Conservation (phyloP, 2,888 invertebrate species). For the Coenonympha arcania region DNA sequence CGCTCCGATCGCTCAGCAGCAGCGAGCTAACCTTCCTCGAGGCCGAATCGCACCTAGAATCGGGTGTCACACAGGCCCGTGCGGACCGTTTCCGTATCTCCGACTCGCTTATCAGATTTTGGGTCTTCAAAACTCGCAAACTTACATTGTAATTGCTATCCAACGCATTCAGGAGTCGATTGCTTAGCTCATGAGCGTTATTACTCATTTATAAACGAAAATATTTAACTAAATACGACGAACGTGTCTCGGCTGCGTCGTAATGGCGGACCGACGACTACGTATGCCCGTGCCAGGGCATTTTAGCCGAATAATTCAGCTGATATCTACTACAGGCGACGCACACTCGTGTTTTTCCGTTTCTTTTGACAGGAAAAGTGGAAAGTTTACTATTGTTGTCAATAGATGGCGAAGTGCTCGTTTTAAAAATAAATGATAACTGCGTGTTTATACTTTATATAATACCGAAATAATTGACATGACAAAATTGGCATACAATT, state of each 20-base stretch:
- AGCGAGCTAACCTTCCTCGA: constrained; percentile 55
- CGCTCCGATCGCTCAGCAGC: constrained; percentile 40
- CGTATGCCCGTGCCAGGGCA: constrained; percentile 76
- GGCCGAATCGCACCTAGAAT: constrained; percentile 62
- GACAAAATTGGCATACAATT: not conserved
- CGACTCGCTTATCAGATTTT: constrained; percentile 54
- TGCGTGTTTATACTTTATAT: not conserved
- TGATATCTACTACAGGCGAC: constrained; percentile 73
- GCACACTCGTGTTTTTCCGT: constrained; percentile 74
- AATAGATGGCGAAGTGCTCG: constrained; percentile 45
- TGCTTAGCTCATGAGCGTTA: constrained; percentile 92
- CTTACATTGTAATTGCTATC: constrained; percentile 99
- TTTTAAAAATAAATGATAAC: not conserved
- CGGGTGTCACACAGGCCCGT: constrained; percentile 72
- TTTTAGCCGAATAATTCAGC: constrained; percentile 76
- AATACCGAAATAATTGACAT: not conserved
- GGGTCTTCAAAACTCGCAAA: constrained; percentile 67
- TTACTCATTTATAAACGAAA: constrained; percentile 84
- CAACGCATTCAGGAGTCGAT: constrained; percentile 96
- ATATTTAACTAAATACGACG: constrained; percentile 76
- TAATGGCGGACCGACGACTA: constrained; percentile 76
- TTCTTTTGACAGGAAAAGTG: constrained; percentile 67
- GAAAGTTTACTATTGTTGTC: constrained; percentile 34
- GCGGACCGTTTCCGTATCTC: constrained; percentile 68
- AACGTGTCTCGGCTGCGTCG: constrained; percentile 76